Evolutionary conservation across 2,888 invertebrate genomes (phyloP).

Genomic region (Copidosoma aretas): DNA sequence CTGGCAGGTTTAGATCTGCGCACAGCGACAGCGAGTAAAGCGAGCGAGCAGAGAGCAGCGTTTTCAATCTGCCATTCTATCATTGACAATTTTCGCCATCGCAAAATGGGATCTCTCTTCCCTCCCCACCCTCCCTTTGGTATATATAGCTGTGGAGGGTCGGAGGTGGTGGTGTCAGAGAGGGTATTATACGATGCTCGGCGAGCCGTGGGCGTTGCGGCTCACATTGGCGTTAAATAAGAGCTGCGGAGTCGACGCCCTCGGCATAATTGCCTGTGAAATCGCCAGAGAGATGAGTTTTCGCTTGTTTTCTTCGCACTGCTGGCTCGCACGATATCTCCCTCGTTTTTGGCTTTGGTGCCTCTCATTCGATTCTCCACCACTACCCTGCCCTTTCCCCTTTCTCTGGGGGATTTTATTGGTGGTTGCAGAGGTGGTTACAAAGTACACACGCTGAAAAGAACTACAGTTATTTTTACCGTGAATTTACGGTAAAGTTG

Average conservation of each 20-base stretch:
- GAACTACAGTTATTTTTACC: no score
- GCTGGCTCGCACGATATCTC: no score
- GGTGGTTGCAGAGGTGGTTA: no score
- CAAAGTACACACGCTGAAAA: no score
- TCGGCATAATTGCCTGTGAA: slow-evolving; percentile 60
- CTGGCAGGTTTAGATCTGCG: not conserved
- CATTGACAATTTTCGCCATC: slow-evolving; percentile 57
- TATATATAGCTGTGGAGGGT: no score
- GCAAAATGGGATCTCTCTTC: slow-evolving; percentile 11
- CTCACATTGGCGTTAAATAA: slow-evolving; percentile 75
- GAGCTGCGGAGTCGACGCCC: slow-evolving; percentile 58
- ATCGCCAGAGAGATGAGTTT: slow-evolving; percentile 55
- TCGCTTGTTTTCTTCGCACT: slow-evolving; percentile 34
- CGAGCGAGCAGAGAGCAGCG: slow-evolving; percentile 45
- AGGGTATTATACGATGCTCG: slow-evolving; percentile 58
- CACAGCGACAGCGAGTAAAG: slow-evolving; percentile 38
- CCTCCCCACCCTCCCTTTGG: no score
- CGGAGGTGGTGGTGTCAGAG: not conserved
- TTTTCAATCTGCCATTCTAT: slow-evolving; percentile 61
- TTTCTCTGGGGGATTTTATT: no score
- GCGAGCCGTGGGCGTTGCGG: slow-evolving; percentile 68
- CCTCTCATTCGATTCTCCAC: not conserved
- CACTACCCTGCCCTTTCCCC: no score
- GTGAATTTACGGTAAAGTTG: no score
- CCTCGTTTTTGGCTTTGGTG: not conserved